Conservation (phyloP, 1,140 invertebrate species). For the Drosophila prosaltans region DNA sequence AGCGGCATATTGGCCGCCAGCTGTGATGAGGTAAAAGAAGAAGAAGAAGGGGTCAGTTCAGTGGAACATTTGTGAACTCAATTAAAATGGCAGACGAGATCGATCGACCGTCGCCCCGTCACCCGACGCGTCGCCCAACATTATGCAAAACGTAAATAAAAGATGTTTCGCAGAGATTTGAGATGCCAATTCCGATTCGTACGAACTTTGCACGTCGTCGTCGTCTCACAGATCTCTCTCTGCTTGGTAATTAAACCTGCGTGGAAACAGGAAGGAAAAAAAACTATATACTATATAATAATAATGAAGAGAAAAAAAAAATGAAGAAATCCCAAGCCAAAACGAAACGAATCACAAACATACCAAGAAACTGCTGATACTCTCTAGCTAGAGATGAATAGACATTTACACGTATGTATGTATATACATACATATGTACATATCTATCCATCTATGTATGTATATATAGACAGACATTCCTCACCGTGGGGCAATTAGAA, state of each 20-base stretch:
- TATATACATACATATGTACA: conserved; percentile 40
- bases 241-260: conserved; percentile 68
- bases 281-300: not conserved
- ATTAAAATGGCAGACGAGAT: conserved; percentile 72
- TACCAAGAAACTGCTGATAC: too few relatives aligned
- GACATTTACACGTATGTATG: too few relatives aligned
- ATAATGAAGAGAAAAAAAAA: not conserved
- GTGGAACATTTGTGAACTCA: conserved; percentile 71
- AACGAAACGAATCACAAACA: conserved; percentile 13
- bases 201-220: conserved; percentile 42
- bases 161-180: conserved; percentile 42
- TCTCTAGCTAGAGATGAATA: too few relatives aligned
- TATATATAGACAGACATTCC: conserved; percentile 75
- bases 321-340: conserved; percentile 28
- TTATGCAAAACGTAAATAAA: conserved; percentile 56
- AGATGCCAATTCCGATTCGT: conserved; percentile 55
- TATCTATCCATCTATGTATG: not conserved
- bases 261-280: conserved; percentile 40
- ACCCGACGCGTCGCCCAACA: not conserved
- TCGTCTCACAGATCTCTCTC: conserved; percentile 1
- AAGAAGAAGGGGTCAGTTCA: conserved; percentile 40
- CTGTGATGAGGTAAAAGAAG: conserved; percentile 10
- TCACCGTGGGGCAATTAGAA: conserved; percentile 78
- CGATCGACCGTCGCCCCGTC: not conserved
- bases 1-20: conserved; percentile 60